Percentiles rank a stretch among this genome's conserved stretches.
Conservation (phyloP, 2,888 invertebrate genomes). For the Cylloceria caligata region DNA sequence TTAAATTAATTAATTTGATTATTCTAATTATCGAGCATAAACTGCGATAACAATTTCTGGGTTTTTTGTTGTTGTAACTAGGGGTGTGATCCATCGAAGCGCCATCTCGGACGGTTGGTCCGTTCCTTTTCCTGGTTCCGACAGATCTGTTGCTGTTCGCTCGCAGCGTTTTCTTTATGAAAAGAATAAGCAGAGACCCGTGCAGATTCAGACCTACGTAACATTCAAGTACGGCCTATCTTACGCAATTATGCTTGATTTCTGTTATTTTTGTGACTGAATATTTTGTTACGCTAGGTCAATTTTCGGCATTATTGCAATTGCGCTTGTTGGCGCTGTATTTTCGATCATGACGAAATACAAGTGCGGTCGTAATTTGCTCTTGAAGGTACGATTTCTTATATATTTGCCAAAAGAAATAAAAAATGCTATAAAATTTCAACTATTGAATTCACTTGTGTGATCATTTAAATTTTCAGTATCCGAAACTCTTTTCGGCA, state of each 20-base stretch:
- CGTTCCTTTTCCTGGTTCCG: conserved; percentile 93
- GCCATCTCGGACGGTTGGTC: conserved; percentile 86
- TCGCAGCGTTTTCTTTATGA: conserved; percentile 92
- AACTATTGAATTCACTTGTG: conserved; percentile 15
- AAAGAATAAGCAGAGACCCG: conserved; percentile 89
- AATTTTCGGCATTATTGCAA: conserved; percentile 85
- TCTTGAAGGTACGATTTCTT: conserved; percentile 86
- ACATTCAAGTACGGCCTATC: conserved; percentile 84
- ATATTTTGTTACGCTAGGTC: too few species aligned
- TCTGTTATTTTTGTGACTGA: neutral
- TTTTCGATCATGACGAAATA: conserved; percentile 88
- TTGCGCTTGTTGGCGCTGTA: conserved; percentile 87
- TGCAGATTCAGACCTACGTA: conserved; percentile 92
- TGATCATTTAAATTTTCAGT: conserved; percentile 82
- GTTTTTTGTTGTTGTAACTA: conserved; percentile 74
- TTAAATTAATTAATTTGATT: neutral
- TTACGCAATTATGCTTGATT: neutral
- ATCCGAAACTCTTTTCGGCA: conserved; percentile 89
- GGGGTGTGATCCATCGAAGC: conserved; percentile 86
- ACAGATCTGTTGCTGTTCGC: conserved; percentile 92
- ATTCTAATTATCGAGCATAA: neutral
- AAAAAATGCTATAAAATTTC: conserved; percentile 3
- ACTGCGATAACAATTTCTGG: neutral
- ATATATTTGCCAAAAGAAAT: neutral
- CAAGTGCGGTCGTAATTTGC: conserved; percentile 87